phyloP scores from a whole-genome alignment of 2,888 invertebrate genomes.

The Branchipolynoe longqiensis region DNA sequence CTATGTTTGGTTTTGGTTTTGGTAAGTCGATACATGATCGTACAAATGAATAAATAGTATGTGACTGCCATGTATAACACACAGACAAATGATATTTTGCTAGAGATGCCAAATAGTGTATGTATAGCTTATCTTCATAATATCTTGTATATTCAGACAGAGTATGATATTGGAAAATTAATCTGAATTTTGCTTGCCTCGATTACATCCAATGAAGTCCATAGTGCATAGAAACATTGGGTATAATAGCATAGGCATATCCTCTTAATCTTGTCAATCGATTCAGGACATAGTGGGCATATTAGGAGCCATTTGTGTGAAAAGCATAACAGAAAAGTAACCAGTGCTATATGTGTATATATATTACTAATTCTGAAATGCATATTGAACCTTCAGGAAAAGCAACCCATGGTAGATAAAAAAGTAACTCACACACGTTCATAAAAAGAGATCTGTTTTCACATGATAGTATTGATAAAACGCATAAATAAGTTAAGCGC shows the following conservation, averaged over 20 bases:
- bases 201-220: neutral
- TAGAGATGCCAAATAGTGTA: slow-evolving; percentile 41
- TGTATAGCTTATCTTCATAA: slow-evolving; percentile 19
- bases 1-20: slow-evolving; percentile 4
- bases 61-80: neutral
- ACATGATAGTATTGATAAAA: too few relatives aligned
- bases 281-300: slow-evolving; percentile 16
- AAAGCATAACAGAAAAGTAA: too few relatives aligned
- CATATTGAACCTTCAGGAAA: too few relatives aligned
- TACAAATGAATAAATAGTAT: neutral
- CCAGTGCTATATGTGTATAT: neutral
- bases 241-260: neutral
- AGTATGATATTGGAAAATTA: neutral
- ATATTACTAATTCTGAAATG: too few relatives aligned
- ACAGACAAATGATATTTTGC: slow-evolving; percentile 43
- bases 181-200: neutral
- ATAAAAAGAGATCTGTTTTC: too few relatives aligned
- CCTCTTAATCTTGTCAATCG: too few relatives aligned
- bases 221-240: slow-evolving; percentile 7
- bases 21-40: slow-evolving; percentile 17
- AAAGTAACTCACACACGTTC: too few relatives aligned
- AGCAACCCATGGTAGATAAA: too few relatives aligned
- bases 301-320: neutral
- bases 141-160: neutral
- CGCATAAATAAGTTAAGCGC: too few relatives aligned